Evolutionary conservation across 2,888 invertebrate genomes (phyloP).

Genomic region (Agrilus cyanescens): DNA sequence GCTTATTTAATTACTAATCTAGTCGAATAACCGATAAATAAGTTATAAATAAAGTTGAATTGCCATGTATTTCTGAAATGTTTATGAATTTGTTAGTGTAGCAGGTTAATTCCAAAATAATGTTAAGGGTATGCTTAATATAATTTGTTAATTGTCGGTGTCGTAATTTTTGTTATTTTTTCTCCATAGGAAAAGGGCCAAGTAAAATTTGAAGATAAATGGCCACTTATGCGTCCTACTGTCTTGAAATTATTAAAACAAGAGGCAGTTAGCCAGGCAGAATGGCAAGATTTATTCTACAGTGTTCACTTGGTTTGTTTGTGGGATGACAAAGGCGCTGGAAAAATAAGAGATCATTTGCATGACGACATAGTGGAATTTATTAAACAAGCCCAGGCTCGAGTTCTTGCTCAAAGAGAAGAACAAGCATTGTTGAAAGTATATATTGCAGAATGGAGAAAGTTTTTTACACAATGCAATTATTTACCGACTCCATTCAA

Average conservation of each 20-base stretch:
- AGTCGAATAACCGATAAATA: no score
- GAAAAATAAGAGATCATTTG: slow-evolving; percentile 77
- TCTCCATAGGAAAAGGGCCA: slow-evolving; percentile 59
- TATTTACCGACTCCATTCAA: slow-evolving; percentile 94
- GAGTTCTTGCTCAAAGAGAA: slow-evolving; percentile 83
- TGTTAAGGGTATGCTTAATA: slow-evolving; percentile 13
- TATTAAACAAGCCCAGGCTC: slow-evolving; percentile 82
- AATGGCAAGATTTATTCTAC: slow-evolving; percentile 98
- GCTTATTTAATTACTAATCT: no score
- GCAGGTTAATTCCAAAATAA: slow-evolving; percentile 4
- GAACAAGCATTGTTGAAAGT: slow-evolving; percentile 92
- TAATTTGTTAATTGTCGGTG: background rate
- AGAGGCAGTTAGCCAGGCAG: slow-evolving; percentile 81
- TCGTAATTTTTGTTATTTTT: background rate
- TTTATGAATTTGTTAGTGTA: background rate
- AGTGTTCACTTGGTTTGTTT: slow-evolving; percentile 90
- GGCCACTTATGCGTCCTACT: slow-evolving; percentile 90
- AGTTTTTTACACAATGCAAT: slow-evolving; percentile 95
- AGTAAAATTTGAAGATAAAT: slow-evolving; percentile 88
- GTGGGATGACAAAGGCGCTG: slow-evolving; percentile 93
- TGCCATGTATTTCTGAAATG: background rate
- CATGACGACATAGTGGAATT: slow-evolving; percentile 89
- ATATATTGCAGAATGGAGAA: slow-evolving; percentile 96
- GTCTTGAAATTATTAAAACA: slow-evolving; percentile 89
- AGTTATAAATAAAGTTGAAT: no score